Conservation (phyloP, 2,797 vertebrate genomes). For the Thripadectes ignobilis region DNA sequence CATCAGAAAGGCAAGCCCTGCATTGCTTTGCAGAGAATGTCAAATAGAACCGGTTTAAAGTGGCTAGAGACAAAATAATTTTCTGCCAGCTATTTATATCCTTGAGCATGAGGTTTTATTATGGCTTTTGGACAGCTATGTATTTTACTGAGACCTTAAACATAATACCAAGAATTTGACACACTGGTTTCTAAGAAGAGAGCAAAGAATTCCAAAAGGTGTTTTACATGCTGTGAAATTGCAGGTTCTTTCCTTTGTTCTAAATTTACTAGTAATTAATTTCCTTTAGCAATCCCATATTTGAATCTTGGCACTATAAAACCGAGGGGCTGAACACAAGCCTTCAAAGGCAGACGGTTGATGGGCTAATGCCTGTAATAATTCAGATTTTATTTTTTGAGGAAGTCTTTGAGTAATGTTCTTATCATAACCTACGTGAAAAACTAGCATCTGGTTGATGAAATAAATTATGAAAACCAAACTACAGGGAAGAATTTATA, state of each 20-base stretch:
- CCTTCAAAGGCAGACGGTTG: conserved; percentile 44
- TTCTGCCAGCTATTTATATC: conserved; percentile 26
- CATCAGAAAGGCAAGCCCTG: neutral
- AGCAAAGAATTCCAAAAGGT: conserved; percentile 64
- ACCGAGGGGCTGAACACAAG: neutral
- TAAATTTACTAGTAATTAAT: conserved; percentile 70
- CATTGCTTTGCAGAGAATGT: neutral
- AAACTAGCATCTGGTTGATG: conserved; percentile 30
- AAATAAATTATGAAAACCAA: conserved; percentile 39
- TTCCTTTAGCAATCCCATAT: conserved; percentile 62
- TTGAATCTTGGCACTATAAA: conserved; percentile 58
- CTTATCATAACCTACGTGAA: conserved; percentile 26
- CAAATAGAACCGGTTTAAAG: neutral
- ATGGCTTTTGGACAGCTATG: neutral
- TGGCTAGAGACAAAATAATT: neutral
- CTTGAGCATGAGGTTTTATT: conserved; percentile 11
- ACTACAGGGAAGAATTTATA: neutral
- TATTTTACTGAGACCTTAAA: conserved; percentile 10
- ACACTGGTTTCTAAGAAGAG: conserved; percentile 31
- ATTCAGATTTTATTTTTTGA: conserved; percentile 3
- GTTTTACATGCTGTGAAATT: conserved; percentile 69
- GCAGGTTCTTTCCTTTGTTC: conserved; percentile 64
- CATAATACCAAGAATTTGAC: conserved; percentile 58
- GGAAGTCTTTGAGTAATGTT: conserved; percentile 33
- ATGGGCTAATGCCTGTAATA: conserved; percentile 2